These are phyloP conservation scores for Plumapathes pennacea DNA, from an alignment of 92 coral and sea anemone species.

Conservation along the genomic window DNA sequence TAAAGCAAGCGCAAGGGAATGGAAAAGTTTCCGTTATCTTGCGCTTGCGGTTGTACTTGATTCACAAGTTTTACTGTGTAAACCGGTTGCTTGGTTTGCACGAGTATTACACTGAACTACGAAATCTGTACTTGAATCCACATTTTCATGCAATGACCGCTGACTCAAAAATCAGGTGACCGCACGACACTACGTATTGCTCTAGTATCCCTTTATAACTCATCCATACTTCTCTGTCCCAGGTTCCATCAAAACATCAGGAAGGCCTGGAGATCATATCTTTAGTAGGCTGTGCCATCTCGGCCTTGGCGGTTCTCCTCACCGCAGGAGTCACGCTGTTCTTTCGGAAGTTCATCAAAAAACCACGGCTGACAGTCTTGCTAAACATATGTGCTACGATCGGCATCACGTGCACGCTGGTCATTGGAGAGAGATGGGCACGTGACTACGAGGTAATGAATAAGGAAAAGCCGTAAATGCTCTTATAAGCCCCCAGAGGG, in stretches of 20 bases:
- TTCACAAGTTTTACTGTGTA: no score
- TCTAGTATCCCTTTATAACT: no score
- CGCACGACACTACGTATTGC: no score
- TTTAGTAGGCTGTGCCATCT: conserved; percentile 70
- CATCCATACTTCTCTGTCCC: not conserved
- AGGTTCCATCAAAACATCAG: conserved; percentile 26
- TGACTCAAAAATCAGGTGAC: no score
- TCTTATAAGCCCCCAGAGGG: no score
- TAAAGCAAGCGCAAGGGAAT: no score
- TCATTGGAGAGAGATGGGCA: conserved; percentile 66
- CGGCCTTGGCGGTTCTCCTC: conserved; percentile 57
- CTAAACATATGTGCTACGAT: conserved; percentile 66
- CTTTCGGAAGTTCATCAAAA: conserved; percentile 57
- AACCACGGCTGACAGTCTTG: conserved; percentile 51
- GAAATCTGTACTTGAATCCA: no score
- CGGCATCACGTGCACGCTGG: conserved; percentile 57
- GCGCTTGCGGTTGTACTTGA: no score
- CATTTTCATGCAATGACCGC: no score
- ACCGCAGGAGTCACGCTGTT: conserved; percentile 38
- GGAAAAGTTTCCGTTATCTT: no score
- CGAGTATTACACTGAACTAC: no score
- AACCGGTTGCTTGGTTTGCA: no score
- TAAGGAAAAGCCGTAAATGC: not conserved
- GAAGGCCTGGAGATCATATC: conserved; percentile 64
- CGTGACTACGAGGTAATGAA: conserved; percentile 46